phyloP scores from a whole-genome alignment of 1,140 invertebrate species.

The Brachionus paranguensis region DNA sequence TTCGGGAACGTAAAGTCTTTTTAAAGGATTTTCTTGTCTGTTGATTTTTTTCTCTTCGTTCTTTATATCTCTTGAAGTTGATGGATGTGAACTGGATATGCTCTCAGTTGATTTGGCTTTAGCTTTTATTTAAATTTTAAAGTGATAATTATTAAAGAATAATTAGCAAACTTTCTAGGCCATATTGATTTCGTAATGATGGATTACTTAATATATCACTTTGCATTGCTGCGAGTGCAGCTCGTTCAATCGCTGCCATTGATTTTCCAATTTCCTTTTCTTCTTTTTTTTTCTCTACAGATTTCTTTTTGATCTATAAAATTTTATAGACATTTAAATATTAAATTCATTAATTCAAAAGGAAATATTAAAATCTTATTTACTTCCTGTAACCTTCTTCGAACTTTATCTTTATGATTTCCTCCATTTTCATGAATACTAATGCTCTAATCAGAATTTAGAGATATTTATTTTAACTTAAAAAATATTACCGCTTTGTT shows the following conservation, averaged over 20 bases:
- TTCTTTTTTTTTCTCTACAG: constrained; percentile 7
- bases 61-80: not conserved
- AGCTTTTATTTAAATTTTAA: not conserved
- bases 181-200: constrained; percentile 10
- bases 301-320: constrained; percentile 27
- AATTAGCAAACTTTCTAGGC: not conserved
- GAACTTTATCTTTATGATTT: constrained; percentile 25
- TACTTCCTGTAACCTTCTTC: not conserved
- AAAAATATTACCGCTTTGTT: constrained; percentile 76
- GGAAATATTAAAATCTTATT: too few relatives aligned
- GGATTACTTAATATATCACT: constrained; percentile 7
- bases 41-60: not conserved
- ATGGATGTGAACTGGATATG: not conserved
- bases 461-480: not conserved
- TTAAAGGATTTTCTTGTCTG: not conserved
- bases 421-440: constrained; percentile 31
- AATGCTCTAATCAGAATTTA: not conserved
- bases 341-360: not conserved
- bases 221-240: constrained; percentile 4
- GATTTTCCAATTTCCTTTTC: not conserved
- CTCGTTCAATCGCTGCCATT: constrained; percentile 33
- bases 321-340: not conserved
- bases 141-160: not conserved
- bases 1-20: not conserved
- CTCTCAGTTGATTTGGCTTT: not conserved